Conservation (phyloP, 2,888 invertebrate species). For the Ectemnius cavifrons region DNA sequence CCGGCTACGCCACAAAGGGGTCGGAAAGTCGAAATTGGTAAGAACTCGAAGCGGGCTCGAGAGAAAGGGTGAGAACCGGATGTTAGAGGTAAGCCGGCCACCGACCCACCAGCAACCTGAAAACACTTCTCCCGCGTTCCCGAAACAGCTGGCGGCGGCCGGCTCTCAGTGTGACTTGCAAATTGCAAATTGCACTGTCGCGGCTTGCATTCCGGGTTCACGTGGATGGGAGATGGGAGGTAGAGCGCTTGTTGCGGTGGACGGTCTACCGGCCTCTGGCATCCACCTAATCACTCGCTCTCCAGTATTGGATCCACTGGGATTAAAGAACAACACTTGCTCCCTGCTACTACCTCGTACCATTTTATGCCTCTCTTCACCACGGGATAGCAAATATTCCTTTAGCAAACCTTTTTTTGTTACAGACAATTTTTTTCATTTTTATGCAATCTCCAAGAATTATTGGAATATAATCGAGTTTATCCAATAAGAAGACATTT, state of each 20-base stretch:
- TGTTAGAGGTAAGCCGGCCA: not conserved
- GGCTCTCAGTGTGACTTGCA: conserved; percentile 32
- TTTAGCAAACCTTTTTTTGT: too few species aligned
- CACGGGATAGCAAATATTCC: too few species aligned
- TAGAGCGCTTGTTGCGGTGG: too few species aligned
- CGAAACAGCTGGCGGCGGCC: conserved; percentile 19
- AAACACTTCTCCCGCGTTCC: not conserved
- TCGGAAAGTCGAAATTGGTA: not conserved
- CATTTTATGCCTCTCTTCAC: too few species aligned
- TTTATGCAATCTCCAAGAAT: too few species aligned
- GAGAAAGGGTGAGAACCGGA: not conserved
- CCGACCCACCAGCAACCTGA: not conserved
- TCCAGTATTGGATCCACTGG: not conserved
- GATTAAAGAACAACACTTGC: conserved; percentile 5
- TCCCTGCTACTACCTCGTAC: not conserved
- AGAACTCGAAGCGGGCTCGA: not conserved
- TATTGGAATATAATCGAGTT: too few species aligned
- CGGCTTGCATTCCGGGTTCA: conserved; percentile 17
- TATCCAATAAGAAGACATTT: too few species aligned
- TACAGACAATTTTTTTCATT: too few species aligned
- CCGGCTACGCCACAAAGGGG: not conserved
- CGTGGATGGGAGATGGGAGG: conserved; percentile 2
- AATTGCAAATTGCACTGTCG: conserved; percentile 35
- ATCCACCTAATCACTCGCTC: too few species aligned
- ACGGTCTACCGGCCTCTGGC: too few species aligned